Evolutionary conservation across 2,888 invertebrate species (phyloP).

Genomic region (Megamerina dolium): DNA sequence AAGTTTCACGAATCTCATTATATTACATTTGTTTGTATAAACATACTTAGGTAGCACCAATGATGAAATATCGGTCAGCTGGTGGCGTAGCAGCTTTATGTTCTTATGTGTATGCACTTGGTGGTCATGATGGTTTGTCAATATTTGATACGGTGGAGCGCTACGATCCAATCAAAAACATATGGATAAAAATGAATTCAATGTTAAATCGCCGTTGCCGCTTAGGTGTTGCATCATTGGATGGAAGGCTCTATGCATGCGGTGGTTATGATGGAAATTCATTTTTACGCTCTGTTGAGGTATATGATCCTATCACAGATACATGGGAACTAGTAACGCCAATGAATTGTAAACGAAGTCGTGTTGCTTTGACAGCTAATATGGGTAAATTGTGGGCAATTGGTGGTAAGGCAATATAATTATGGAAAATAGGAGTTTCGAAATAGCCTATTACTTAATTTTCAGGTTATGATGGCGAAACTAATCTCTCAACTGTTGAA

Average conservation of each 20-base stretch:
- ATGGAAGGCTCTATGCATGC: conserved; percentile 76
- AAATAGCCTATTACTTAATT: neutral
- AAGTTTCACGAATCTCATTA: too few species aligned
- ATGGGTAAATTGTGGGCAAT: conserved; percentile 80
- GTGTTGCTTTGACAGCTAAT: conserved; percentile 76
- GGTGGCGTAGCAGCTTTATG: conserved; percentile 63
- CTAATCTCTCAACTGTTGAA: conserved; percentile 78
- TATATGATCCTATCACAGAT: conserved; percentile 67
- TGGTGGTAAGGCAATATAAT: conserved; percentile 53
- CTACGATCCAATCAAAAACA: conserved; percentile 66
- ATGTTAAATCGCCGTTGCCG: conserved; percentile 79
- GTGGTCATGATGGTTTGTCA: conserved; percentile 82
- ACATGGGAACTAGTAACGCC: conserved; percentile 72
- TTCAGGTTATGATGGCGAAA: conserved; percentile 64
- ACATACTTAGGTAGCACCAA: conserved; percentile 49
- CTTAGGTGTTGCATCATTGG: conserved; percentile 73
- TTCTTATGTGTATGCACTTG: conserved; percentile 73
- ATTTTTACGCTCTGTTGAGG: conserved; percentile 76
- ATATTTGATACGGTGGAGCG: conserved; percentile 83
- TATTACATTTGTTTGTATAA: too few species aligned
- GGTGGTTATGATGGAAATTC: conserved; percentile 81
- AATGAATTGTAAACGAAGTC: conserved; percentile 76
- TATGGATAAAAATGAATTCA: conserved; percentile 68
- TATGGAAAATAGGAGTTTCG: too few species aligned
- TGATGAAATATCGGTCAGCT: conserved; percentile 56